Conservation (phyloP, 2,113 vertebrate species). For the Catagonus wagneri region DNA sequence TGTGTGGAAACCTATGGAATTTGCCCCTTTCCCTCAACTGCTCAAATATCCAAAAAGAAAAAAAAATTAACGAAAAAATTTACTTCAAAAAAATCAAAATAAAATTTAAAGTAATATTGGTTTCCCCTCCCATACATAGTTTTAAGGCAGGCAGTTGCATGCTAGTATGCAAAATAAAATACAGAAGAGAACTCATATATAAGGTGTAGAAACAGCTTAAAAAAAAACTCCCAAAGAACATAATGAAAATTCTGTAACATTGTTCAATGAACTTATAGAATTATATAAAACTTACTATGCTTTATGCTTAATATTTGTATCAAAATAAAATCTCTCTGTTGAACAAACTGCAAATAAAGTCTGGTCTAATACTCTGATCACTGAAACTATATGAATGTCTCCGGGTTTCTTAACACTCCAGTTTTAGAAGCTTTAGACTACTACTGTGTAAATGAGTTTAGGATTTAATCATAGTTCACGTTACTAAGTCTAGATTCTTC, state of each 20-base stretch:
- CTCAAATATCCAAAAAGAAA: conserved; percentile 8
- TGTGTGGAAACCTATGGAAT: not conserved
- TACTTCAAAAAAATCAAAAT: conserved; percentile 60
- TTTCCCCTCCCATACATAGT: conserved; percentile 64
- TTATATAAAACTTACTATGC: conserved; percentile 80
- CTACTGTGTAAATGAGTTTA: not conserved
- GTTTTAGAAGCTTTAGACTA: conserved; percentile 30
- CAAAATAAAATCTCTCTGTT: conserved; percentile 83
- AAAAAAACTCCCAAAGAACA: conserved; percentile 63
- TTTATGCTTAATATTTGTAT: conserved; percentile 80
- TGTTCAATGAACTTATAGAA: conserved; percentile 76
- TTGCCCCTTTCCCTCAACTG: conserved; percentile 35
- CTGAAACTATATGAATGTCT: conserved; percentile 56
- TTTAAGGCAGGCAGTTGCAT: conserved; percentile 78
- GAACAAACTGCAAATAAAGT: conserved; percentile 76
- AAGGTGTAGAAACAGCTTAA: conserved; percentile 70
- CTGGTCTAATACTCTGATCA: conserved; percentile 57
- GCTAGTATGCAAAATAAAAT: conserved; percentile 74
- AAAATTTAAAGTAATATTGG: conserved; percentile 58
- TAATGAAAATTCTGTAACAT: conserved; percentile 71
- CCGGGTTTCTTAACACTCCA: conserved; percentile 53
- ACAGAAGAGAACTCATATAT: conserved; percentile 60
- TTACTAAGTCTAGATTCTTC: conserved; percentile 51
- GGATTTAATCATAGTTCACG: not conserved
- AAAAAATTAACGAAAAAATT: not conserved